These are phyloP conservation scores for Emys orbicularis DNA, from an alignment of 2,797 vertebrate genomes.

Conservation along the genomic window DNA sequence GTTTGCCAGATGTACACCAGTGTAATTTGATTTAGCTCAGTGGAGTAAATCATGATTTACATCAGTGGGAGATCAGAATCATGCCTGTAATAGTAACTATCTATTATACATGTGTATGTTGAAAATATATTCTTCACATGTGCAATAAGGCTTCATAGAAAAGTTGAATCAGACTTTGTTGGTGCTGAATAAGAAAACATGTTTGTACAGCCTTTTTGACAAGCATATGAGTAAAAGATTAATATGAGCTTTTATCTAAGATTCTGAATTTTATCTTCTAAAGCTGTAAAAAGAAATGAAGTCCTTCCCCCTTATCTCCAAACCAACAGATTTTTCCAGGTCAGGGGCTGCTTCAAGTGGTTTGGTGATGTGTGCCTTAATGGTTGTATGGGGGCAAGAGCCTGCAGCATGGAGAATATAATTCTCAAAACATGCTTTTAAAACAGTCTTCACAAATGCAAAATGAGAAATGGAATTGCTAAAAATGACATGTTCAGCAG, in stretches of 20 bases:
- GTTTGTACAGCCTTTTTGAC: not conserved
- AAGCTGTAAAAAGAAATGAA: conserved; percentile 36
- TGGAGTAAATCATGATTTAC: conserved; percentile 49
- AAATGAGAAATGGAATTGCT: not conserved
- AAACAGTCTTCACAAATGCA: not conserved
- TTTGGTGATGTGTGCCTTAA: not conserved
- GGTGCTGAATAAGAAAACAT: not conserved
- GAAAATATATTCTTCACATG: not conserved
- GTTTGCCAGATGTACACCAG: conserved; percentile 34
- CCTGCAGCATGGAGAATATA: not conserved
- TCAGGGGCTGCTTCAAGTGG: conserved; percentile 17
- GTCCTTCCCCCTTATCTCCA: conserved; percentile 50
- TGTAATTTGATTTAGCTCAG: conserved; percentile 38
- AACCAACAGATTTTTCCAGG: conserved; percentile 31
- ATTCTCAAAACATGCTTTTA: conserved; percentile 2
- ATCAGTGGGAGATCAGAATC: conserved; percentile 26
- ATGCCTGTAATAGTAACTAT: not conserved
- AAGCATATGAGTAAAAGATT: not conserved
- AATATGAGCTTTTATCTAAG: conserved; percentile 43
- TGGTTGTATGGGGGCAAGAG: accelerated
- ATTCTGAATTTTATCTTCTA: conserved; percentile 42
- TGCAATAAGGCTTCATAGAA: not conserved
- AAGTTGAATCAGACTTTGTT: conserved; percentile 3
- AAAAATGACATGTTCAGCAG: not conserved
- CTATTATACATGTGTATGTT: not conserved